Base-by-base conservation (phyloP, 1,140 invertebrate genomes). In the Megalonaias nervosa region DNA sequence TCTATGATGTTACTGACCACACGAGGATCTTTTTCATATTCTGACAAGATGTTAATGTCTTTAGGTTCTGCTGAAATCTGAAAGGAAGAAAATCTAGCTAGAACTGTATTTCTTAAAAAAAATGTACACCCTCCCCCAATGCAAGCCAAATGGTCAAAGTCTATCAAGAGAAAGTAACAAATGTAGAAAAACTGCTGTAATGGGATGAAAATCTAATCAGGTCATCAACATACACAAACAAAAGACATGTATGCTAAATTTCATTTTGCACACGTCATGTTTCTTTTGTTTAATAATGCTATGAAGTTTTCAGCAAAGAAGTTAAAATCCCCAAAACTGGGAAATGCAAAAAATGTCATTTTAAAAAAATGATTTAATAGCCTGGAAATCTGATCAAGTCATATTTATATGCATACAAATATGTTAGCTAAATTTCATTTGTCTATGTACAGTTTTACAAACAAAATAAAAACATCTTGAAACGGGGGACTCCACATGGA, bases 1-100 rank as follows among this genome's bases (percentile, higher is more conserved):
- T 96, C 94, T 56, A 94, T 90, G 61, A 96, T 88, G 89, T 94
- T 95, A 60, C 90, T 86, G 3, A 94, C 91, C n/a, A 93, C 91
- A 76, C 93, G 87, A 15, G 93, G 93, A 87, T 94, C 93, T 80
- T 92, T 92, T 61, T 85, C 87, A 79, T 93, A 93, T 80, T 93
- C 93, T 19, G 92, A 91, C 69, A 94, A 84, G 15, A 93, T 87
- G 86, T 94, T 93, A 23, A 93, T 93, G 83, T 94, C 93, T 38
- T 91, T 81, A 26, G 93, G 93, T 70, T 92, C 88, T n/a, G 93
- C 93, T 61, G 81, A 87, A 72, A 94, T 93, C 93, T 94, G 79
- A 73, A 23, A 78, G 38, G 59, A 57, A 17, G 13, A 69, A 65
- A 31, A 65, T 21, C 59, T 59, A 67, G 3, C 17, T 19, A 26